Evolutionary conservation across 2,113 vertebrate species (phyloP), one percentile per base, ranked within the genome.

Genomic region (Rana temporaria): DNA sequence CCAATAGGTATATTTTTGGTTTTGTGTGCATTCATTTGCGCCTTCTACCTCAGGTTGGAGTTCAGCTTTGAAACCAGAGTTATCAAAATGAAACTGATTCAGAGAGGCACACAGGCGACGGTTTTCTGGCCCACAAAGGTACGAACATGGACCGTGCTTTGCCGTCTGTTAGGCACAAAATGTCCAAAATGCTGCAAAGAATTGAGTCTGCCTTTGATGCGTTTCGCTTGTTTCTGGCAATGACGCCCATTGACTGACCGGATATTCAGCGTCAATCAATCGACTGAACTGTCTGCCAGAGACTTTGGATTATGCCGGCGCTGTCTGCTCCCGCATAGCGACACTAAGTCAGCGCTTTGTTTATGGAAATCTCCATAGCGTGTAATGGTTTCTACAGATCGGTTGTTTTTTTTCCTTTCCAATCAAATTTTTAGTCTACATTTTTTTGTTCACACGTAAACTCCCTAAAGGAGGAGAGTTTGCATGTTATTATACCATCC

Each of bases 311-410:
- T 62, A n/a, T 62, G 56, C 42, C 24, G 74, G 64, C 74, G 11
- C 24, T 14, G 19, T 24, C 74, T 63, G 6, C 30, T 42, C 56
- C 59, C 12, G 59, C 56, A 60, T 48, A 34, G 52, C 32, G 59
- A 63, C 74, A 64, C 34, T 30, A 30, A 30, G 26, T 30, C 26
- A 38, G 57, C 1, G n/a, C 56, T 64, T 53, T 78, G 62, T 78
- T 78, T 78, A 42, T 64, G 48, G 75, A 78, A 53, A 17, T 18
- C n/a, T 78, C 17, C 20, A 20, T 56, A 66, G 20, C 63, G 18
- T 55, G 48, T 56, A 55, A 79, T 79, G 52, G 42, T 18, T 79
- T 67, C 52, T 67, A 53, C 76, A 79, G 63, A 78, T 78, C 26
- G 26, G 26, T 30, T 30, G 26, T 30, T 30, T 30, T 30, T 42